Base-by-base conservation (phyloP, 2,888 invertebrate genomes). In the Teleogryllus oceanicus region DNA sequence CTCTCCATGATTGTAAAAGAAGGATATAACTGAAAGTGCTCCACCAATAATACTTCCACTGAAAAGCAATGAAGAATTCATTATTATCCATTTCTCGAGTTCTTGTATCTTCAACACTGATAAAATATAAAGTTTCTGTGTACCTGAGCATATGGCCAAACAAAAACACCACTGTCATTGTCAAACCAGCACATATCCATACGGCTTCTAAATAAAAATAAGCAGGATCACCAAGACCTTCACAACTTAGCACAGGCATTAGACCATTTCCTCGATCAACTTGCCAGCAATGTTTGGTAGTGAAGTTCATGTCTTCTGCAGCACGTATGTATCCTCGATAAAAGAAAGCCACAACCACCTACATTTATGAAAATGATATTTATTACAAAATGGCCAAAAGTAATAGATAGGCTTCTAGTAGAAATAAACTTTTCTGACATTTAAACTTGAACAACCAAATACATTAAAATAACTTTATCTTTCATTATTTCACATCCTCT, bases 1-100 rank as follows among this genome's bases (percentile, higher is more conserved):
- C 86, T 96, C 95, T 49, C 91, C 91, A 86, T 96, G 96, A 86
- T 96, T 96, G 84, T 92, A 94, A 84, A 95, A 91, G 86, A 94
- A 96, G 11, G 92, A 91, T 0, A 90, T 85, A 11, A 92, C 92
- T 0, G 94, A 90, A 49, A 96, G 85, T 0, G 93, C 82, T 0
- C 96, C 96, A 18, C 96, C 96, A 78, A 92, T 87, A 2, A 94
- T 85, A 79, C 92, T 93, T 79, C 92, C 91, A 84, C 94, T 93
- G 85, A 80, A 85, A 82, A 82, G 80, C 51, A 82, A 80, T 78
- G 10, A 75, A 75, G n/a, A 74, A 49, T 51, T 50, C 12, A 78
- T 78, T 77, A 77, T n/a, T 75, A 75, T 20, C 16, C 12, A 76
- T 37, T 79, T 75, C 49, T 49, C 8, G 62, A 13, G 16, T 8